Evolutionary conservation across 2,113 vertebrate genomes (phyloP), one percentile per base, ranked within the genome.

Genomic region (Jacana jacana): DNA sequence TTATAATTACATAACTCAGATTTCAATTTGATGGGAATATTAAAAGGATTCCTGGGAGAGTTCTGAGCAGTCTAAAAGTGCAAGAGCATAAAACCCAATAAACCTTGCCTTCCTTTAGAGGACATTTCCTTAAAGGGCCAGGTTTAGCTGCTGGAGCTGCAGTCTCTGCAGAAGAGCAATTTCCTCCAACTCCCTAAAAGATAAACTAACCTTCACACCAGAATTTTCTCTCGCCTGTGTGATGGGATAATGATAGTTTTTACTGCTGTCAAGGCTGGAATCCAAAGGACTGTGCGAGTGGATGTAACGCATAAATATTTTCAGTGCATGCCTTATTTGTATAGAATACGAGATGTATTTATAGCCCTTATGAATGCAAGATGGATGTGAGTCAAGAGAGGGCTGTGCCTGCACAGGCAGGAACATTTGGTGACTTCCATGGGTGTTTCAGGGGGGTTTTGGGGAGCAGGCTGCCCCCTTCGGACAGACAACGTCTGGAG

Each of bases 1-100:
- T 97, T 97, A 97, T 85, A 64, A 95, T 97, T 93, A 91, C 78
- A 48, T 95, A 95, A 96, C 95, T 90, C 72, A 17, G 70, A 77
- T 93, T 96, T 97, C 96, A 97, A 97, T 97, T 97, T 97, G 93
- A 93, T 95, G 82, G 81, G 77, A 95, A 93, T 96, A 97, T 97
- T 97, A 97, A 96, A 96, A 93, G 91, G 81, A 85, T 97, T 95
- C 97, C 96, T 92, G 77, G 60, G 96, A 97, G 96, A 96, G 66
- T 81, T 91, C 81, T 87, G 70, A 84, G 30, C 81, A 85, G 76
- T 55, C 96, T 95, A 94, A 85, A 97, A 92, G 96, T 60, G 88
- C 96, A 89, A 68, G 39, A 88, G 88, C 92, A 75, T 17, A 78
- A 91, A 91, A 75, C 72, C 69, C 92, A 91, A 91, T 80, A 94